These are phyloP conservation scores for Callipepla squamata DNA, from an alignment of 2,113 vertebrate genomes.

Conservation along the genomic window DNA sequence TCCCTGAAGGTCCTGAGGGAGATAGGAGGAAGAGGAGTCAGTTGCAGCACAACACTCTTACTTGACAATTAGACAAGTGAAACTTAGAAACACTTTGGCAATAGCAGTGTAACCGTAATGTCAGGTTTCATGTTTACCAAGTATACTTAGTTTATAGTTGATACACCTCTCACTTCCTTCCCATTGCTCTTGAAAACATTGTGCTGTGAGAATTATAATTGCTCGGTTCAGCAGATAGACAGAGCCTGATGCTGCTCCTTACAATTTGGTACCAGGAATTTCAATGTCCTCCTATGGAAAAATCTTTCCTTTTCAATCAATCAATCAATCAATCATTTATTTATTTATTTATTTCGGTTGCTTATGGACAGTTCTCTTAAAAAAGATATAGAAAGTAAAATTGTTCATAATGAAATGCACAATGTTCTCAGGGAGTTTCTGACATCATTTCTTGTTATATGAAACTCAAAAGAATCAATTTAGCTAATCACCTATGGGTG, in stretches of 20 bases:
- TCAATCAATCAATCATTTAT: too few species aligned
- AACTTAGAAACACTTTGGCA: not conserved
- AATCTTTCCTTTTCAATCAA: not conserved
- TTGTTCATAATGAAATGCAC: not conserved
- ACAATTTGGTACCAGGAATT: not conserved
- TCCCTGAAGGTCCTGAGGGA: conserved; percentile 86
- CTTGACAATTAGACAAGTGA: not conserved
- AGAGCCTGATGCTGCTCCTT: not conserved
- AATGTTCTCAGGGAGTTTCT: not conserved
- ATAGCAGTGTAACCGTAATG: not conserved
- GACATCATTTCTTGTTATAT: not conserved
- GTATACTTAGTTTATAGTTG: not conserved
- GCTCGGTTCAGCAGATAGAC: not conserved
- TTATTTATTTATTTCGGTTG: not conserved
- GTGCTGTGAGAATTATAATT: not conserved
- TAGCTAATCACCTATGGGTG: not conserved
- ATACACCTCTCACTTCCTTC: conserved; percentile 61
- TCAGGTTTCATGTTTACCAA: not conserved
- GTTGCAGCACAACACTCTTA: not conserved
- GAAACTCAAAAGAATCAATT: not conserved
- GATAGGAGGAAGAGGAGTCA: not conserved
- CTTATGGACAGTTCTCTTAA: not conserved
- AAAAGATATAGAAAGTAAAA: not conserved
- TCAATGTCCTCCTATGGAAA: not conserved
- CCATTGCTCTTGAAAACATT: conserved; percentile 33